phyloP scores from a whole-genome alignment of 2,888 invertebrate species.

The Lottia gigantea region DNA sequence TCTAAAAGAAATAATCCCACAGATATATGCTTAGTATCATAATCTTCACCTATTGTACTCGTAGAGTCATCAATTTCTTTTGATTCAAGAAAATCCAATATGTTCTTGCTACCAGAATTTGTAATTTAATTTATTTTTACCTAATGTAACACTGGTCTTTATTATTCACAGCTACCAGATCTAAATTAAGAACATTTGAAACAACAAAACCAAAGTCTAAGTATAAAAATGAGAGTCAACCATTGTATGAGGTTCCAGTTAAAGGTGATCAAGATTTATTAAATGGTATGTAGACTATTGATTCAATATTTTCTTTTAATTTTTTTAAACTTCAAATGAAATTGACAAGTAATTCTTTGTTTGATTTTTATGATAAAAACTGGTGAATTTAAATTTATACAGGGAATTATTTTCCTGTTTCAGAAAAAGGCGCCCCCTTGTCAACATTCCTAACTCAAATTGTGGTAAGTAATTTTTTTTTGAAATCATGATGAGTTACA shows the following conservation, averaged over 20 bases:
- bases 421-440: constrained; percentile 53
- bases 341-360: too few relatives aligned
- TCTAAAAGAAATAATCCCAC: too few relatives aligned
- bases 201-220: constrained; percentile 1
- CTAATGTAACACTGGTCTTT: not conserved
- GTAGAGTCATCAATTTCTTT: too few relatives aligned
- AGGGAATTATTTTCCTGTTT: constrained; percentile 15
- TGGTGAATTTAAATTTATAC: too few relatives aligned
- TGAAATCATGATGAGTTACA: too few relatives aligned
- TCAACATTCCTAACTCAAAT: constrained; percentile 58
- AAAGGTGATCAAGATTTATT: not conserved
- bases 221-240: not conserved
- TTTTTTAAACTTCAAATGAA: too few relatives aligned
- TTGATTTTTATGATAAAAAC: too few relatives aligned
- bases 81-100: too few relatives aligned
- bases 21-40: too few relatives aligned
- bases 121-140: too few relatives aligned
- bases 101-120: too few relatives aligned
- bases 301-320: not conserved
- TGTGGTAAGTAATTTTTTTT: constrained; percentile 50
- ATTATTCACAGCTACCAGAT: not conserved
- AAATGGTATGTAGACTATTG: not conserved
- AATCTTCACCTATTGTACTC: too few relatives aligned
- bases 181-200: not conserved
- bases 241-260: not conserved